A percentile compares a stretch with the other conserved stretches of the same genome.
Evolutionary conservation across 2,888 invertebrate species (phyloP).

Genomic region (Amphimallon solstitiale): DNA sequence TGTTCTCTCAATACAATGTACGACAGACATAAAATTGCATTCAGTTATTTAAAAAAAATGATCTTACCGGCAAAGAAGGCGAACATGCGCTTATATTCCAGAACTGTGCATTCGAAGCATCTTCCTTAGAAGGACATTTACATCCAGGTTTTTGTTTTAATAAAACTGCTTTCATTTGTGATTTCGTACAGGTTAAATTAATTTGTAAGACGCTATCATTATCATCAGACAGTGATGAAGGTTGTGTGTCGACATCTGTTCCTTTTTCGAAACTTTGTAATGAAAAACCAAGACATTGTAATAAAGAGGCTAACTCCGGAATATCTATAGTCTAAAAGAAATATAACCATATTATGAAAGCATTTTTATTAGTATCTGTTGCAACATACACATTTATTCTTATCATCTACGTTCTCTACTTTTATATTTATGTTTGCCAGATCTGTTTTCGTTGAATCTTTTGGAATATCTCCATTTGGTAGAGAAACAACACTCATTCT

Average conservation of each 20-base stretch:
- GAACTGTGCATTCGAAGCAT: conserved; percentile 14
- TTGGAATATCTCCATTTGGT: too few species aligned
- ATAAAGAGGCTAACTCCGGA: background rate
- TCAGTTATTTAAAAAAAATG: background rate
- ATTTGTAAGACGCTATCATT: background rate
- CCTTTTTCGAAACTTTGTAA: conserved; percentile 19
- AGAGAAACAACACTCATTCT: too few species aligned
- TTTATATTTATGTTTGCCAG: too few species aligned
- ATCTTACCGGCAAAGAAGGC: conserved; percentile 20
- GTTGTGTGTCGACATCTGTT: background rate
- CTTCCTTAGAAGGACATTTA: conserved; percentile 24
- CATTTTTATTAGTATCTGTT: background rate
- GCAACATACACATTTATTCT: too few species aligned
- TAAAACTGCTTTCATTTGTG: conserved; percentile 21
- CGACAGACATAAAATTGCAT: too few species aligned
- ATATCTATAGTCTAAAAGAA: conserved; percentile 7
- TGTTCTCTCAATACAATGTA: too few species aligned
- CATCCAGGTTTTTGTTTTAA: conserved; percentile 15
- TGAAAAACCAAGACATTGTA: conserved; percentile 24
- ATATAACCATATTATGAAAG: background rate
- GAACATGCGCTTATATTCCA: conserved; percentile 26
- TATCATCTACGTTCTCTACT: too few species aligned
- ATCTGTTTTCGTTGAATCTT: too few species aligned
- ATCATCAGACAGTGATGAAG: background rate
- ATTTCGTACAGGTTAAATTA: conserved; percentile 19